Conservation (phyloP, 2,797 vertebrate genomes). For the Poecilia velifera region DNA sequence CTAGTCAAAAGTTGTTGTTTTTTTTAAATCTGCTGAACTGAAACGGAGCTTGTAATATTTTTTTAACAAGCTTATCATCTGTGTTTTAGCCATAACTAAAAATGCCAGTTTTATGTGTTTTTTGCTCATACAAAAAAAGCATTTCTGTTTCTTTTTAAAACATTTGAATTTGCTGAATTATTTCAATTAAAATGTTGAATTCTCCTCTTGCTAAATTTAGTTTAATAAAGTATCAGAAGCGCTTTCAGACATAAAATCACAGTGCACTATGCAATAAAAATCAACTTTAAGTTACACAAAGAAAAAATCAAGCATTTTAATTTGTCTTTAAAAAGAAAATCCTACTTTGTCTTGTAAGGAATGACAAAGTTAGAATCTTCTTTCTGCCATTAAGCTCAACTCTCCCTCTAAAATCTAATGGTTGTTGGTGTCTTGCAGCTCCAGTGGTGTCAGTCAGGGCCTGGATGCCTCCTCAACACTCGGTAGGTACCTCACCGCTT, state of each 20-base stretch:
- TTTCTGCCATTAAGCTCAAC: neutral
- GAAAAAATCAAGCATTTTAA: too few relatives aligned
- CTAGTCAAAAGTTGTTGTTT: neutral
- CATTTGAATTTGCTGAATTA: too few relatives aligned
- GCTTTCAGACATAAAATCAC: too few relatives aligned
- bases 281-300: too few relatives aligned
- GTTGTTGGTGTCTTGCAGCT: constrained; percentile 37
- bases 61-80: neutral
- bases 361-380: neutral
- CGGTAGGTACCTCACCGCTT: constrained; percentile 62
- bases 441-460: constrained; percentile 65
- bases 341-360: neutral
- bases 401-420: neutral
- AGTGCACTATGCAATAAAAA: too few relatives aligned
- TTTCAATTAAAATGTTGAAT: too few relatives aligned
- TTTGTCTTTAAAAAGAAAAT: neutral
- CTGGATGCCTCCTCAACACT: constrained; percentile 76
- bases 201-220: too few relatives aligned
- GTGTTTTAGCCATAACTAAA: too few relatives aligned
- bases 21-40: neutral
- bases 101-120: too few relatives aligned
- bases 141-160: neutral
- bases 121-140: neutral
- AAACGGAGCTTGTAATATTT: neutral
- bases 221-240: too few relatives aligned